These are phyloP conservation scores for Bellardia pandia DNA, from an alignment of 2,888 invertebrate genomes.

Conservation along the genomic window DNA sequence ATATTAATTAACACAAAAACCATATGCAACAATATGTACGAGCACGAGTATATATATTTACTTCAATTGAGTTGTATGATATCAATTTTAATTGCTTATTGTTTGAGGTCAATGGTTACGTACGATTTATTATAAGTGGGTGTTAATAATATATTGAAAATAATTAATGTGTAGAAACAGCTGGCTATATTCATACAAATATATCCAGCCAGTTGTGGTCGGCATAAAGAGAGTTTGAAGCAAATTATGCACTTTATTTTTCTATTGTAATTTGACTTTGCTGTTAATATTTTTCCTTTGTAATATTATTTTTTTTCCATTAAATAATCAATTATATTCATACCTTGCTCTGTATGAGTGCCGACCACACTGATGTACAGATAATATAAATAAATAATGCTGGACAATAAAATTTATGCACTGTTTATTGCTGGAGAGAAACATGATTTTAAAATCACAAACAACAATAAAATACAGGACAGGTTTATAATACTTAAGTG, in stretches of 20 bases:
- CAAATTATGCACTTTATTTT: not conserved
- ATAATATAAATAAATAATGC: not conserved
- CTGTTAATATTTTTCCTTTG: no score
- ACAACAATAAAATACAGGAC: not conserved
- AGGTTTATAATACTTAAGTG: not conserved
- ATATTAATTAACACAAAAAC: not conserved
- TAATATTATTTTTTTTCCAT: no score
- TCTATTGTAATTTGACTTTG: not conserved
- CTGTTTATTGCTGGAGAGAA: not conserved
- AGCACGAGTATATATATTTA: not conserved
- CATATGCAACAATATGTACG: not conserved
- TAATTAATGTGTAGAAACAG: not conserved
- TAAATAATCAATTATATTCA: no score
- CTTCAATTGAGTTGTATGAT: not conserved
- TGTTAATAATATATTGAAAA: slow-evolving; percentile 1
- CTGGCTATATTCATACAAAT: not conserved
- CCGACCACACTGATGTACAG: no score
- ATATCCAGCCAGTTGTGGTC: no score
- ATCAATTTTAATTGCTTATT: not conserved
- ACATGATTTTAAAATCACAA: not conserved
- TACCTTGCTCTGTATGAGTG: no score
- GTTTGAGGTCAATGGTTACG: slow-evolving; percentile 3
- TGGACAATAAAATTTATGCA: not conserved
- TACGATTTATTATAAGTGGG: not conserved
- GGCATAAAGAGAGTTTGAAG: no score